These are phyloP conservation scores for Andricus grossulariae DNA, from an alignment of 1,140 invertebrate species.

Conservation along the genomic window DNA sequence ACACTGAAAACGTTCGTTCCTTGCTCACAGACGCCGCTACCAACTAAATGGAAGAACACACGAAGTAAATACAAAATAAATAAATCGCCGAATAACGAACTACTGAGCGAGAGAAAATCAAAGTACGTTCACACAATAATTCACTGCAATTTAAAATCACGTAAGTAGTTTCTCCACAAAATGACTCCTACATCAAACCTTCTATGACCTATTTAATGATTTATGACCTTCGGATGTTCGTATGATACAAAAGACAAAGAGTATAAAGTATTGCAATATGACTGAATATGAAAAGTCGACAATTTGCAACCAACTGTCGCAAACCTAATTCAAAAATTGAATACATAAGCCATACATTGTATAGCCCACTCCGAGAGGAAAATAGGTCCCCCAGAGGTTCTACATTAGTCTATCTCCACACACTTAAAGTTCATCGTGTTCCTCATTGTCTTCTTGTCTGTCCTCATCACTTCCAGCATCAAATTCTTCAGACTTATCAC, in stretches of 20 bases:
- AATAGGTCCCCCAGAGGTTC: conserved; percentile 37
- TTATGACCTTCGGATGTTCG: neutral
- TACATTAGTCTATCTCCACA: neutral
- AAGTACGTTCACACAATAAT: neutral
- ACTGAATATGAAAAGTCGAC: neutral
- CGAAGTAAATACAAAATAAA: conserved; percentile 53
- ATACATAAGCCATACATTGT: conserved; percentile 51
- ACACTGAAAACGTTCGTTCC: conserved; percentile 50
- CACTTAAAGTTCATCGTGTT: conserved; percentile 69
- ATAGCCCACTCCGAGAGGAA: conserved; percentile 45
- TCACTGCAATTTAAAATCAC: neutral
- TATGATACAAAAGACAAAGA: neutral
- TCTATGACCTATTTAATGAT: neutral
- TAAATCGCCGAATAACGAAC: conserved; percentile 23
- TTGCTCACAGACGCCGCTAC: conserved; percentile 38
- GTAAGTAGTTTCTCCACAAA: neutral
- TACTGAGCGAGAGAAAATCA: neutral
- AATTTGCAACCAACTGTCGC: neutral
- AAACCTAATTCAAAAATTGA: conserved; percentile 19
- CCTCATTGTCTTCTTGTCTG: conserved; percentile 55
- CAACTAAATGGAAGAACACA: conserved; percentile 63
- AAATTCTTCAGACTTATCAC: conserved; percentile 74
- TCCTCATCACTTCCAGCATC: conserved; percentile 76
- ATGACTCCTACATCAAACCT: neutral
- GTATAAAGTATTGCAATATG: conserved; percentile 32